Evolutionary conservation across 2,888 invertebrate species (phyloP).

Genomic region (Orchesellides sinensis): DNA sequence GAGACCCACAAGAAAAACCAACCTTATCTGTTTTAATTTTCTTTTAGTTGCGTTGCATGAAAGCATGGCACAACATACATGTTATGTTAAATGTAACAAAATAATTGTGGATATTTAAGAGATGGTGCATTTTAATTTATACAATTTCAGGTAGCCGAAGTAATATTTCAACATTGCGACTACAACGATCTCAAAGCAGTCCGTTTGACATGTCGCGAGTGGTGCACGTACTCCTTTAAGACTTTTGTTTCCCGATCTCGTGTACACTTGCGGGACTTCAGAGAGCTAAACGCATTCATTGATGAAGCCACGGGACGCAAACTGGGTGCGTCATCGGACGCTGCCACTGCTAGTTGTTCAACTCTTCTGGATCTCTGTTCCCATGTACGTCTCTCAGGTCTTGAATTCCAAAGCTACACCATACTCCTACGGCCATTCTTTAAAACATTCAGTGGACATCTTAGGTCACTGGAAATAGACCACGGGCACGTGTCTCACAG

Average conservation of each 20-base stretch:
- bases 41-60: too few relatives aligned
- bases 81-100: too few relatives aligned
- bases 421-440: slow-evolving; percentile 23
- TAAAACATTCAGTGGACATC: not conserved
- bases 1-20: too few relatives aligned
- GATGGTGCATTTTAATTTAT: too few relatives aligned
- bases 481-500: slow-evolving; percentile 17
- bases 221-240: not conserved
- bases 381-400: slow-evolving; percentile 8
- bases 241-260: not conserved
- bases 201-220: slow-evolving; percentile 9
- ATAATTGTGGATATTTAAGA: too few relatives aligned
- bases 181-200: slow-evolving; percentile 15
- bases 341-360: not conserved
- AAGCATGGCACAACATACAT: too few relatives aligned
- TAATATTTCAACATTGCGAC: not conserved
- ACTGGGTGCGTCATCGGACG: too few relatives aligned
- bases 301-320: not conserved
- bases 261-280: slow-evolving; percentile 12
- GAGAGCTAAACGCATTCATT: slow-evolving; percentile 14
- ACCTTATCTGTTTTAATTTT: too few relatives aligned
- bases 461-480: slow-evolving; percentile 22
- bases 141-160: slow-evolving; percentile 19
- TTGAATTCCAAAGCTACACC: slow-evolving; percentile 11
- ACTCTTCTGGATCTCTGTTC: not conserved